Evolutionary conservation across 2,888 invertebrate species (phyloP), one percentile per base, ranked within the genome.

Genomic region (Endotricha flammealis): DNA sequence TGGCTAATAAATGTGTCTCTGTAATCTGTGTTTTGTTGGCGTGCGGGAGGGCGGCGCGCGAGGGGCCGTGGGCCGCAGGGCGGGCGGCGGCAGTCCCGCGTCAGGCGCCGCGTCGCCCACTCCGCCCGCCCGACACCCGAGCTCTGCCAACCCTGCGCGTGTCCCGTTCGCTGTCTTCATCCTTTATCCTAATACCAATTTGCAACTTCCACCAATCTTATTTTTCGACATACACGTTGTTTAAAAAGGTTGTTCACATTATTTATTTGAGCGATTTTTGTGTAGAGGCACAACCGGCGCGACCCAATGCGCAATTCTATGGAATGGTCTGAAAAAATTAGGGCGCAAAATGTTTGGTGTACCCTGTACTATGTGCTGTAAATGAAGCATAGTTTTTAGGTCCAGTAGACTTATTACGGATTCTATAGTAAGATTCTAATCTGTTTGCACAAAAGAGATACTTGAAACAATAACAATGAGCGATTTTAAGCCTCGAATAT

Each of bases 1-100:
- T 71, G 67, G 83, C 82, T 85, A 83, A 80, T 83, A 81, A 82
- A 81, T 68, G 75, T 77, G 68, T 75, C 59, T 72, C 66, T 51
- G 72, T 77, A 75, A 81, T 76, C 63, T 74, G 81, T 80, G 83
- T 82, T 83, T 80, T 78, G 83, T 77, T 83, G 64, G 68, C 63
- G 69, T 57, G 59, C 58, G 68, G 59, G 58, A 52, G 63, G 50
- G 50, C 42, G 63, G 53, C 63, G 64, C 60, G 66, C 57, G 54
- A 53, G 57, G 52, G 56, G 51, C 43, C 48, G 48, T 56, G 48
- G 42, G 62, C 52, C 50, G 49, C 42, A 56, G 68, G 74, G 76
- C 71, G 76, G 52, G 47, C 44, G 66, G 70, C 70, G 72, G 74
- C 81, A 82, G 86, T 83, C 74, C 75, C 85, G 86, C 79, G 86